Base-by-base conservation (phyloP, 2,113 vertebrate species). In the Megaceryle torquata region DNA sequence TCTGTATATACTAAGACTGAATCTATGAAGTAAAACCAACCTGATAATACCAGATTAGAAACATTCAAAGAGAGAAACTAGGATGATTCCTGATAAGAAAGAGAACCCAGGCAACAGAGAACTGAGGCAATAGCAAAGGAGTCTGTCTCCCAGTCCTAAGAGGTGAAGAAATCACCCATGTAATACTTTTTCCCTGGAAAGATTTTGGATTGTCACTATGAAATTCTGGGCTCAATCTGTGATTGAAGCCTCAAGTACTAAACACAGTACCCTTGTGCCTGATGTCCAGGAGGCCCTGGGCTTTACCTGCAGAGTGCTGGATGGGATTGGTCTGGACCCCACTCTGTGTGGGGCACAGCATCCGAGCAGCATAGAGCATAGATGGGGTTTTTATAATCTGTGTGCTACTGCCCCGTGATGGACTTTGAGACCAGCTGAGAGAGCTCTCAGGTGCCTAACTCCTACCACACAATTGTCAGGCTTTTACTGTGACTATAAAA, bases 51-150 rank as follows among this genome's bases (percentile, higher is more conserved):
- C 77, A 89, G 77, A 65, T 63, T 74, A 95, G 91, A 87, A 92
- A 95, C 91, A 95, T 96, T 94, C 95, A 86, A 80, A 91, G 84
- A 91, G 76, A 93, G 83, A 79, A 87, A 82, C 68, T 51, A 59
- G 71, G 85, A 65, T 82, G 53, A 83, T n/a, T 88, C 86, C 78
- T 81, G 41, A 29, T 57, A 68, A 88, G 89, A 94, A 91, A 89
- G 74, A 94, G 91, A 96, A 61, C 78, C 46, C 85, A 97, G 92
- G 37, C 48, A 75, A 78, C 43, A 91, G 39, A 82, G 88, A 79
- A 77, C 43, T 0, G 1, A 92, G 89, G 67, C 91, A 90, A 69
- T 17, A 86, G 48, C 50, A 69, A 71, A 92, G 51, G 67, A 91
- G 33, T 51, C 68, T 85, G 75, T 41, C 56, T 96, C 63, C 53